Evolutionary conservation across 2,797 vertebrate species (phyloP).

Genomic region (Propithecus deckenii): DNA sequence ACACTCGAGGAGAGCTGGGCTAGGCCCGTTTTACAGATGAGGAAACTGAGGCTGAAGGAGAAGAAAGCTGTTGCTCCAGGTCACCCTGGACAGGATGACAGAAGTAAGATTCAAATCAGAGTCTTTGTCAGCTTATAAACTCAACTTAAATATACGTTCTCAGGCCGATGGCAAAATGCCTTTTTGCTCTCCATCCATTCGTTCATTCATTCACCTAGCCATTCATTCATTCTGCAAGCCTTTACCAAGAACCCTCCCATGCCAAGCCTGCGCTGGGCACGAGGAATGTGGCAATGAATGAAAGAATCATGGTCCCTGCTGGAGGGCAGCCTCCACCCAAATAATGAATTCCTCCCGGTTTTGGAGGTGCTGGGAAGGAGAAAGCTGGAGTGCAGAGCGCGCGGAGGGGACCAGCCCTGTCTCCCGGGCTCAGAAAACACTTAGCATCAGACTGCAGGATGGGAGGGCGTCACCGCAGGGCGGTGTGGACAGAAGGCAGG

Average conservation of each 20-base stretch:
- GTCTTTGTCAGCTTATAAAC: not conserved
- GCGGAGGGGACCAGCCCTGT: not conserved
- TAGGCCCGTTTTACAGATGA: not conserved
- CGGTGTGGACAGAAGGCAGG: not conserved
- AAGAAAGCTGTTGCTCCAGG: not conserved
- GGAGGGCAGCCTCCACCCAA: not conserved
- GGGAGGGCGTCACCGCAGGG: not conserved
- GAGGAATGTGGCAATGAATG: not conserved
- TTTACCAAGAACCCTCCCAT: not conserved
- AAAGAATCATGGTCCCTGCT: not conserved
- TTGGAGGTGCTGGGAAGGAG: not conserved
- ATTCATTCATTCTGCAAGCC: not conserved
- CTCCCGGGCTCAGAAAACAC: not conserved
- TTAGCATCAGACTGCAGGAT: not conserved
- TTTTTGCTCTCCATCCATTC: not conserved
- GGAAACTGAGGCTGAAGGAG: not conserved
- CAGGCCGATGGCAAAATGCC: not conserved
- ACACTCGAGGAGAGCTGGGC: not conserved
- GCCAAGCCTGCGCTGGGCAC: not conserved
- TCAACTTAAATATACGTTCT: not conserved
- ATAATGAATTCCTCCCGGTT: not conserved
- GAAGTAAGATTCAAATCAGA: not conserved
- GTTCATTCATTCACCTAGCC: not conserved
- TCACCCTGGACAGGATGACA: not conserved
- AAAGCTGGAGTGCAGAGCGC: fast-evolving